Evolutionary conservation across 1,140 invertebrate genomes (phyloP), one percentile per base, ranked within the genome.

Genomic region (Eupeodes corollae): DNA sequence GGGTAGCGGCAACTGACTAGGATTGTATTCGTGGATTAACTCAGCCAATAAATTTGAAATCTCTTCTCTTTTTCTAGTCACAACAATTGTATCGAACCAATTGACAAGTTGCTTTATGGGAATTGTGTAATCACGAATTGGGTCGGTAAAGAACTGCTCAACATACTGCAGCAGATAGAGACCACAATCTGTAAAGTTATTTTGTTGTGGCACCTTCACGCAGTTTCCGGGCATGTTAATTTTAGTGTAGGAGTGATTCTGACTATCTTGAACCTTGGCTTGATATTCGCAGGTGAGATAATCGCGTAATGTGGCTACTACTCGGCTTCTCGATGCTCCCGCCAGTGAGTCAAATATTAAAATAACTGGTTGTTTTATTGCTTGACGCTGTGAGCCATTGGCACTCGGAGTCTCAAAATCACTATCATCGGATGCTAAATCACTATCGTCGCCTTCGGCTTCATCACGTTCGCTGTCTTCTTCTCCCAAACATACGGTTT

Each of bases 181-280:
- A 3, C 96, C 96, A 74, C 96, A 99, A 70, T 99, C 96, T 34
- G 86, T 91, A 64, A 85, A 93, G 74, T 98, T 98, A 49, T 83
- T 91, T 73, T 99, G 96, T 63, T 96, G 91, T 15, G 94, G 94
- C 48, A 95, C 88, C 74, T 88, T 89, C 1, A 88, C 86, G 57
- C 78, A 80, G 42, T 80, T 78, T 3, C 91, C 91, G 61, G 84
- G 86, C 45, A 92, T 86, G 16, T 82, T 83, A 58, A 85, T 78
- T 67, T 85, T 88, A 30, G 79, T 82, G 62, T 89, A 91, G 39
- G 75, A 54, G 64, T 75, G 61, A 46, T 54, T 48, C 47, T 56
- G 54, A n/a, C n/a, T 34, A 54, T 63, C 58, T 37, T 59, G 52
- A 52, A 76, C 79, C 79, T 90, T 93, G 3, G 81, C 79, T 58